phyloP scores from a whole-genome alignment of 1,140 invertebrate genomes.

The Diplogasteroides magnus region DNA sequence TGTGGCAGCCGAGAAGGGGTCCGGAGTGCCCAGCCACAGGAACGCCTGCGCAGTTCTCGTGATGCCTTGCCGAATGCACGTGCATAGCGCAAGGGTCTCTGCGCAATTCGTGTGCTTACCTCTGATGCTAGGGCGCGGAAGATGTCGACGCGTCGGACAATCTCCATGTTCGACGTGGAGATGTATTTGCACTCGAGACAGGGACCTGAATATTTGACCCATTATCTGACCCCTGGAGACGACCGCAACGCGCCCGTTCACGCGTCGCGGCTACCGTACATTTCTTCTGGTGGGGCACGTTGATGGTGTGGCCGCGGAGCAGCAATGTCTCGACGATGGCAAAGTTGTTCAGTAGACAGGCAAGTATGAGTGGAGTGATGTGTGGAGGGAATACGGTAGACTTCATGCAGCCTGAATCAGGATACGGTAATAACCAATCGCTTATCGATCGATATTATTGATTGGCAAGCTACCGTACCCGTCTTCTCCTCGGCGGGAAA shows the following conservation, averaged over 20 bases:
- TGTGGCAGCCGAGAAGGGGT: constrained; percentile 66
- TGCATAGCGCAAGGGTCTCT: too few relatives aligned
- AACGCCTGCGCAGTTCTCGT: too few relatives aligned
- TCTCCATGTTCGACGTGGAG: too few relatives aligned
- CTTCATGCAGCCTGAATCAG: constrained; percentile 19
- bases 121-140: constrained; percentile 82
- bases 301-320: constrained; percentile 29
- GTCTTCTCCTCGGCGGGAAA: constrained; percentile 33
- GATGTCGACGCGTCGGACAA: constrained; percentile 72
- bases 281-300: constrained; percentile 12
- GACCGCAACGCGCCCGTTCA: too few relatives aligned
- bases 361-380: constrained; percentile 53
- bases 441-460: too few relatives aligned
- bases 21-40: constrained; percentile 82
- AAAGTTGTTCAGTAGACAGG: constrained; percentile 53
- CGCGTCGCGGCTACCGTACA: too few relatives aligned
- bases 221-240: not conserved
- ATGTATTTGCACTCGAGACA: not conserved
- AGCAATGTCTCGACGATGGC: constrained; percentile 53
- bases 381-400: constrained; percentile 47
- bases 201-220: not conserved
- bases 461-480: constrained; percentile 13
- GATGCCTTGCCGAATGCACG: too few relatives aligned
- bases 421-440: not conserved
- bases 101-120: too few relatives aligned